A percentile compares a stretch with the other conserved stretches of the same genome.
Evolutionary conservation across 2,797 vertebrate genomes (phyloP).

Genomic region (Gallinago nigripennis): DNA sequence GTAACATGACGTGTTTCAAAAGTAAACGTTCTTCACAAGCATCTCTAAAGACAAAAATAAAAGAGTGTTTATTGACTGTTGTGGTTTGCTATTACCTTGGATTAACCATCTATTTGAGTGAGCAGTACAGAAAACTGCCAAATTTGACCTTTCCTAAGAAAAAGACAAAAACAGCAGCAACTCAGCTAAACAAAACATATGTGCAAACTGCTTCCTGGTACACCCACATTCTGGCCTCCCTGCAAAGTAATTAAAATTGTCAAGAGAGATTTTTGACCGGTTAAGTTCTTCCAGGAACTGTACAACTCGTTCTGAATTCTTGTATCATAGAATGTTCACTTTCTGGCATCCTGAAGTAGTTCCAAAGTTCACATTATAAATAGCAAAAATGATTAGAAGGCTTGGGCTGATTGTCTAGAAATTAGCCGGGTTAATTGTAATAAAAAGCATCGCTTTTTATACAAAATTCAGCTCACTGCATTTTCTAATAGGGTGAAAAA

Average conservation of each 20-base stretch:
- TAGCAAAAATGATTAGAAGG: constrained; percentile 18
- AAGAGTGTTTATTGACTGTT: neutral
- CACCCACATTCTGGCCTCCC: constrained; percentile 2
- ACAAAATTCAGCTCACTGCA: neutral
- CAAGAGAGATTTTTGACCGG: neutral
- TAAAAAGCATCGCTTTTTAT: neutral
- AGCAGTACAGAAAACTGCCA: constrained; percentile 32
- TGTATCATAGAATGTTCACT: neutral
- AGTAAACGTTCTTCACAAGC: neutral
- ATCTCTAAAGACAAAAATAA: neutral
- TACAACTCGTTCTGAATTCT: constrained; percentile 12
- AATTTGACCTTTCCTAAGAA: constrained; percentile 39
- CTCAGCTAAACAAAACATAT: constrained; percentile 37
- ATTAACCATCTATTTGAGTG: neutral
- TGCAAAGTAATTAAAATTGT: constrained; percentile 24
- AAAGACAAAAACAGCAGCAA: constrained; percentile 46
- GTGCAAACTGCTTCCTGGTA: constrained; percentile 26
- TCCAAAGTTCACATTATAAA: constrained; percentile 31
- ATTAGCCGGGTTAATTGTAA: neutral
- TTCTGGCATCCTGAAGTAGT: constrained; percentile 35
- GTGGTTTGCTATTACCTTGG: neutral
- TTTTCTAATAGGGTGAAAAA: neutral
- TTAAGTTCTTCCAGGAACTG: constrained; percentile 49
- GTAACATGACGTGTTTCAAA: neutral
- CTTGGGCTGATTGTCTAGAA: neutral